Conservation (phyloP, 2,797 vertebrate species). For the Melanotaenia maccullochi region DNA sequence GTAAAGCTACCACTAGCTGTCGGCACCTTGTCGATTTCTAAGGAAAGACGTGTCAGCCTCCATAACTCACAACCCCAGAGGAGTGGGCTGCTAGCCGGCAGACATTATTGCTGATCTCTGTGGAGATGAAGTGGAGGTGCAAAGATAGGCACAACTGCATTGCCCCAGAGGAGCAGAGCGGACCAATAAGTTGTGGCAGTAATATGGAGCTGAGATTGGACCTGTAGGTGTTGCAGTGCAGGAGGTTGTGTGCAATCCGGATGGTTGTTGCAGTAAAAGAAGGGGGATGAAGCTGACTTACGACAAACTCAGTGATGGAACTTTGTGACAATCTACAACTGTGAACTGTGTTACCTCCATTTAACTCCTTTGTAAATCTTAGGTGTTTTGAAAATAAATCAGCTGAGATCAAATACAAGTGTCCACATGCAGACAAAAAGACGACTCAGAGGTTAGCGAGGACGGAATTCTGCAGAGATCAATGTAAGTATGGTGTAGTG, state of each 20-base stretch:
- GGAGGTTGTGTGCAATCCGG: slow-evolving; percentile 30
- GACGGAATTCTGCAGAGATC: not conserved
- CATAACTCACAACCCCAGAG: slow-evolving; percentile 34
- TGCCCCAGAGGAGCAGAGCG: slow-evolving; percentile 53
- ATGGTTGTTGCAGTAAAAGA: slow-evolving; percentile 14
- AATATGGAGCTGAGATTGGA: slow-evolving; percentile 45
- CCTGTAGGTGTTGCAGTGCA: slow-evolving; percentile 3
- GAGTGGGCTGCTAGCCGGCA: slow-evolving; percentile 43
- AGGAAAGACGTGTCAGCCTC: slow-evolving; percentile 36
- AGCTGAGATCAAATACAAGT: not conserved
- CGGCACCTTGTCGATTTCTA: slow-evolving; percentile 37
- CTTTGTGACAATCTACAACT: not conserved
- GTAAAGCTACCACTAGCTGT: slow-evolving; percentile 16
- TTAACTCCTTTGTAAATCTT: not conserved
- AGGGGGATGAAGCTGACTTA: slow-evolving; percentile 17
- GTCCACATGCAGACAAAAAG: too few species aligned
- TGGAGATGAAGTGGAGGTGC: slow-evolving; percentile 43
- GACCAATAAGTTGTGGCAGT: slow-evolving; percentile 66
- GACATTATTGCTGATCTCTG: slow-evolving; percentile 60
- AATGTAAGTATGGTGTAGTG: slow-evolving; percentile 1
- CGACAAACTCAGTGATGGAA: not conserved
- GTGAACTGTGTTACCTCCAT: slow-evolving; percentile 8
- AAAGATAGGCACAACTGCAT: slow-evolving; percentile 45
- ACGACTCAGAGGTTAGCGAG: not conserved
- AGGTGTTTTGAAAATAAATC: too few species aligned